phyloP scores from a whole-genome alignment of 2,797 vertebrate genomes.

The Chromobotia macracanthus region DNA sequence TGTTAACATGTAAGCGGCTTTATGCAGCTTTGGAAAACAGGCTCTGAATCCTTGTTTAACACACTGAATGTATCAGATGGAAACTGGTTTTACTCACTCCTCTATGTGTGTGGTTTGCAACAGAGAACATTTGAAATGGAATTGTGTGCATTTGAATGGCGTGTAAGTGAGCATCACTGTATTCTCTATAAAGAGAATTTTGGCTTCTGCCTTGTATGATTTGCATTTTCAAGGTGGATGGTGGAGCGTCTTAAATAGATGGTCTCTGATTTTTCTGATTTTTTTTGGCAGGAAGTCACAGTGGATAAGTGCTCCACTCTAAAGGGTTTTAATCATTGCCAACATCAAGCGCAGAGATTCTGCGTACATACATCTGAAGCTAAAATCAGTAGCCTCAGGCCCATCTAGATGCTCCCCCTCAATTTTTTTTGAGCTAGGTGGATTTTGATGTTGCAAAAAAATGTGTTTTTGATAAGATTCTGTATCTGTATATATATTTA shows the following conservation, averaged over 20 bases:
- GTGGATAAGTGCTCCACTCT: slow-evolving; percentile 31
- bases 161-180: neutral
- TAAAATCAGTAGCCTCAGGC: neutral
- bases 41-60: slow-evolving; percentile 32
- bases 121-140: slow-evolving; percentile 12
- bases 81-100: neutral
- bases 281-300: slow-evolving; percentile 33
- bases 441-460: no score
- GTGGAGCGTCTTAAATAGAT: slow-evolving; percentile 12
- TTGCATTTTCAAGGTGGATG: slow-evolving; percentile 7
- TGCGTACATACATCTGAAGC: neutral
- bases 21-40: slow-evolving; percentile 33
- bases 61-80: slow-evolving; percentile 11
- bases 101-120: slow-evolving; percentile 9
- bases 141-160: slow-evolving; percentile 2
- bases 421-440: neutral
- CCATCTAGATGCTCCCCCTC: neutral
- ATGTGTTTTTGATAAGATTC: no score
- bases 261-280: slow-evolving; percentile 19
- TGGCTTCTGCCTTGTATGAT: slow-evolving; percentile 8
- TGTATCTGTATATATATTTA: no score
- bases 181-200: slow-evolving; percentile 1
- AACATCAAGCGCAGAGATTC: slow-evolving; percentile 19
- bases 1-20: slow-evolving; percentile 49
- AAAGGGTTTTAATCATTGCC: slow-evolving; percentile 43